phyloP scores from a whole-genome alignment of 2,797 vertebrate genomes.

The Danio kyathit region DNA sequence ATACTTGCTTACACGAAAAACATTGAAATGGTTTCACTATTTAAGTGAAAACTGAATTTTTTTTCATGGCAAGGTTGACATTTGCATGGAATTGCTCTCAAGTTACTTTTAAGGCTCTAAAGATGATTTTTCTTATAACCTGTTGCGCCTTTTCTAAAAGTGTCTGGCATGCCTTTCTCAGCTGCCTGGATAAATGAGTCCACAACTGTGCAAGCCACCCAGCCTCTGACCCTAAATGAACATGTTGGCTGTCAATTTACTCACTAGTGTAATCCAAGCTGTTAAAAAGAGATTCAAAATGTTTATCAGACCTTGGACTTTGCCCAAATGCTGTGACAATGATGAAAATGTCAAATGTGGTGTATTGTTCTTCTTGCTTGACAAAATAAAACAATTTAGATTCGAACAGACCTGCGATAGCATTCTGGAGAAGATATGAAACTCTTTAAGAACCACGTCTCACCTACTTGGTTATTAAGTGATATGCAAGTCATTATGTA shows the following conservation, averaged over 20 bases:
- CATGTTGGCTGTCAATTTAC: slow-evolving; percentile 14
- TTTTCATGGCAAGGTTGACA: too few species aligned
- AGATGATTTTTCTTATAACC: not conserved
- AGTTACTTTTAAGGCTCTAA: not conserved
- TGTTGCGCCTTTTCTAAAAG: slow-evolving; percentile 24
- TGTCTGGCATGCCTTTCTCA: slow-evolving; percentile 1
- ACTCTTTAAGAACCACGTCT: not conserved
- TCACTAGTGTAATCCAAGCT: slow-evolving; percentile 25
- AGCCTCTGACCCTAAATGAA: slow-evolving; percentile 36
- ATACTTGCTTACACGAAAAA: too few species aligned
- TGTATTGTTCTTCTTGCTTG: not conserved
- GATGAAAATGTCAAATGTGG: not conserved
- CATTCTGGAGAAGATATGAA: not conserved
- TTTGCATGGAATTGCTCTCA: too few species aligned
- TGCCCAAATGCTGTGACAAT: slow-evolving; percentile 4
- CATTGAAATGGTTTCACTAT: too few species aligned
- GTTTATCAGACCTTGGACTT: slow-evolving; percentile 17
- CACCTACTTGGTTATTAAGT: not conserved
- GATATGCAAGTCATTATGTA: not conserved
- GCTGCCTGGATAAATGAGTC: slow-evolving; percentile 36
- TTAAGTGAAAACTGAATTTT: too few species aligned
- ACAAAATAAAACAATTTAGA: not conserved
- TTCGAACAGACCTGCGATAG: not conserved
- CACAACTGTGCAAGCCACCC: slow-evolving; percentile 42
- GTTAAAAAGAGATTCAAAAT: slow-evolving; percentile 14